A percentile compares a stretch with the other conserved stretches of the same genome.
Evolutionary conservation across 2,113 vertebrate genomes (phyloP).

Genomic region (Anhinga rufa): DNA sequence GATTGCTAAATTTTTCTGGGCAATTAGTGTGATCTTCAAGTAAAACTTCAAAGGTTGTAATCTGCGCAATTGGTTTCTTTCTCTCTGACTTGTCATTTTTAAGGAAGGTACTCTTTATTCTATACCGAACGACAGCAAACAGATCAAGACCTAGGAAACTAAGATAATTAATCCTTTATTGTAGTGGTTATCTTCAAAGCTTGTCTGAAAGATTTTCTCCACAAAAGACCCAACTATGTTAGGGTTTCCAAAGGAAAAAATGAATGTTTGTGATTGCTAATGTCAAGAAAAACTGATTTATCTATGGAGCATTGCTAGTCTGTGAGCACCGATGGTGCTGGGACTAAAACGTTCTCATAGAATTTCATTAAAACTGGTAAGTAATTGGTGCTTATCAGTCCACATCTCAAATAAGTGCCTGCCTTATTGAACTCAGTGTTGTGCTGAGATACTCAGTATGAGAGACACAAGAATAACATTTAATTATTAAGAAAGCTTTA

Average conservation of each 20-base stretch:
- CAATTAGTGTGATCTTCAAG: background rate
- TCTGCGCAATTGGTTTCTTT: background rate
- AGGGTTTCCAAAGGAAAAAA: background rate
- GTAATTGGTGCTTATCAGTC: background rate
- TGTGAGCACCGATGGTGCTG: background rate
- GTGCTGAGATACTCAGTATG: background rate
- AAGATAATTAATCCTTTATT: slow-evolving; percentile 22
- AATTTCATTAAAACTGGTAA: background rate
- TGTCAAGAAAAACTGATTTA: background rate
- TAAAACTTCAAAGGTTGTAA: slow-evolving; percentile 13
- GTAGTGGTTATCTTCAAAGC: slow-evolving; percentile 11
- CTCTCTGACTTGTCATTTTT: background rate
- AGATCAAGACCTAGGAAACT: slow-evolving; percentile 12
- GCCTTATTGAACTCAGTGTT: background rate
- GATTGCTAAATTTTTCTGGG: background rate
- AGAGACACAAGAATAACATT: background rate
- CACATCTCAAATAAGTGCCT: background rate
- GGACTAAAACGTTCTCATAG: background rate
- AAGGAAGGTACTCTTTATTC: background rate
- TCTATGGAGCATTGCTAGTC: background rate
- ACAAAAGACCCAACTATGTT: background rate
- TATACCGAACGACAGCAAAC: background rate
- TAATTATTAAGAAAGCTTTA: slow-evolving; percentile 12
- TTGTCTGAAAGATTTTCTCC: slow-evolving; percentile 2
- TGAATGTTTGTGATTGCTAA: background rate